Evolutionary conservation across 1,140 invertebrate genomes (phyloP), one percentile per base, ranked within the genome.

Genomic region (Cyclargus thomasi): DNA sequence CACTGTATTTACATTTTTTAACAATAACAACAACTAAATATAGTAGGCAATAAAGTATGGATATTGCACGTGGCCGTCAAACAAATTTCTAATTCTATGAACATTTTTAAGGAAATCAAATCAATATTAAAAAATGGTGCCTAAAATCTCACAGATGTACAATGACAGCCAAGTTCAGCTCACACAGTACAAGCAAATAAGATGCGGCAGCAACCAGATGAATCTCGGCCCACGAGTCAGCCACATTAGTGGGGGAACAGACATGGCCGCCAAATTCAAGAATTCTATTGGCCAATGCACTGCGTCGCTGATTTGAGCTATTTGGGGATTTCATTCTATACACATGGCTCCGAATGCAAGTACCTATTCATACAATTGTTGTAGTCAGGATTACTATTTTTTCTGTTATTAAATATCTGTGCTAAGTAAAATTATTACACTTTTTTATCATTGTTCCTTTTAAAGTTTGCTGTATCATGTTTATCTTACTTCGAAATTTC

Each of bases 261-360:
- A 84, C 18, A 88, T 88, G 86, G 86, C 86, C 71, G 47, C 74
- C 64, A 53, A 65, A 71, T 35, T 39, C 59, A 55, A 65, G 68
- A 47, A 36, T 70, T 66, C 62, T 55, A 88, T 88, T 86, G 86
- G 85, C 65, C 23, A 55, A 35, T 1, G 22, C 36, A 11, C 6
- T 21, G 21, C 53, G 20, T 64, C 22, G 21, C 17, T 14, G 22
- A 11, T 35, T 17, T 11, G 39, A 47, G 20, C 59, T 39, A 29
- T 66, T 66, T 59, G 53, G 35, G 35, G 23, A 57, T 35, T 23
- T 66, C 29, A 57, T 7, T 36, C 11, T 14, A 57, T 57, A 57
- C 53, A 29, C 8, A 57, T 20, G 14, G 17, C 16, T 17, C 18
- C 11, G 5, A 20, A 11, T 21, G 18, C 21, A 59, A 20, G 10